Evolutionary conservation across 2,888 invertebrate genomes (phyloP).

Genomic region (Pilophorus perplexus): DNA sequence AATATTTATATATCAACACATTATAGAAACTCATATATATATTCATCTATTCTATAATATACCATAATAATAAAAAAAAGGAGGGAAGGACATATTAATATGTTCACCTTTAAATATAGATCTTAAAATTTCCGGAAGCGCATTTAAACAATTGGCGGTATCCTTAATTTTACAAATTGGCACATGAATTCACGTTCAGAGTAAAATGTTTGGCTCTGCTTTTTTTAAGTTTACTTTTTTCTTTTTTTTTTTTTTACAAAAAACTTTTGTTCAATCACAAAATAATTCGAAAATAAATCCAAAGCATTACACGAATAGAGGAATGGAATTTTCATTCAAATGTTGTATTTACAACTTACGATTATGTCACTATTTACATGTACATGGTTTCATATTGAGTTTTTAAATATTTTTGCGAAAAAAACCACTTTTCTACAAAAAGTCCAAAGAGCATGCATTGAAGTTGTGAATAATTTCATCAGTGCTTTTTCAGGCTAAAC

Average conservation of each 20-base stretch:
- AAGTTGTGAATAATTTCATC: no score
- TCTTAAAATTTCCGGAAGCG: constrained; percentile 43
- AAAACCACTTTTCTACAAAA: no score
- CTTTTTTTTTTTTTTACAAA: not conserved
- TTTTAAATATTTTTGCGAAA: constrained; percentile 4
- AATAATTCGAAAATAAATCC: no score
- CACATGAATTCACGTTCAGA: constrained; percentile 45
- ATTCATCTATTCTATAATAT: constrained; percentile 17
- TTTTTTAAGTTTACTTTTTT: not conserved
- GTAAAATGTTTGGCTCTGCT: constrained; percentile 16
- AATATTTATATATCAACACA: constrained; percentile 43
- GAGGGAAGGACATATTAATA: constrained; percentile 30
- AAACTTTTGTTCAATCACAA: constrained; percentile 5
- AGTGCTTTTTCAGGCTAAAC: no score
- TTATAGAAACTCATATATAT: constrained; percentile 42
- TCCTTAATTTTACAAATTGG: constrained; percentile 41
- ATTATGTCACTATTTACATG: constrained; percentile 3
- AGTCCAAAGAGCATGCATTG: no score
- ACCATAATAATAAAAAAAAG: constrained; percentile 38
- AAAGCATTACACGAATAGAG: no score
- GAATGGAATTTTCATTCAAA: constrained; percentile 12
- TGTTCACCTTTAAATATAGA: constrained; percentile 24
- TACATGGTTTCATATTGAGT: not conserved
- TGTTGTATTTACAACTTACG: constrained; percentile 11
- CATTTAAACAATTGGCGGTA: constrained; percentile 42